These are phyloP conservation scores for Gallinago solitaria DNA, from an alignment of 2,797 vertebrate genomes.

Conservation along the genomic window DNA sequence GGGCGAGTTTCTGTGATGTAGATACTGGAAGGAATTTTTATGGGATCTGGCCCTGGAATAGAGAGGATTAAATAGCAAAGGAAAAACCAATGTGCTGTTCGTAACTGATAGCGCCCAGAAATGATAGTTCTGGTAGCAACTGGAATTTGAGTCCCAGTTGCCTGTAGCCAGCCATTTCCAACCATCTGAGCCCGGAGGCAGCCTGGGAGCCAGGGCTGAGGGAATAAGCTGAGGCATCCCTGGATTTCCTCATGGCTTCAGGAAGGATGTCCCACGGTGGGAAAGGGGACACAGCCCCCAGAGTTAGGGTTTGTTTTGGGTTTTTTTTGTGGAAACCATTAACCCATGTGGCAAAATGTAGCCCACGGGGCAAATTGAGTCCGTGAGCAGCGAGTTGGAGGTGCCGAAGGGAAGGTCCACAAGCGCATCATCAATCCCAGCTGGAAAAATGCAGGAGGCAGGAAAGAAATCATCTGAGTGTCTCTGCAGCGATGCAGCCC, in stretches of 20 bases:
- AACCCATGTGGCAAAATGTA: not conserved
- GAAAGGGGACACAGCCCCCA: not conserved
- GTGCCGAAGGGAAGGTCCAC: not conserved
- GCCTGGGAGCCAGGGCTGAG: not conserved
- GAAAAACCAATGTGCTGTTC: slow-evolving; percentile 30
- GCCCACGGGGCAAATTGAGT: not conserved
- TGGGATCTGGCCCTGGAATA: slow-evolving; percentile 56
- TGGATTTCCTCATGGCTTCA: not conserved
- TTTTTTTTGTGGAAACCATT: not conserved
- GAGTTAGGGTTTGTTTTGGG: not conserved
- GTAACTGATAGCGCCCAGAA: slow-evolving; percentile 43
- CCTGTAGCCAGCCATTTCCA: not conserved
- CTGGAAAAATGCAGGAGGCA: not conserved
- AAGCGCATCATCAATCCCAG: not conserved
- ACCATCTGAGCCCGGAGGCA: not conserved
- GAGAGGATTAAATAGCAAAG: slow-evolving; percentile 55
- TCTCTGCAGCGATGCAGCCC: not conserved
- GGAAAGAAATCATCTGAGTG: not conserved
- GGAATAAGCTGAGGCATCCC: not conserved
- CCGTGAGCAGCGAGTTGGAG: not conserved
- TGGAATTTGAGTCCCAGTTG: slow-evolving; percentile 30
- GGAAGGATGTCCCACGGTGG: not conserved
- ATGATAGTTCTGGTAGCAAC: slow-evolving; percentile 38
- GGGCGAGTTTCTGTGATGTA: slow-evolving; percentile 65
- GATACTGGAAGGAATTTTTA: slow-evolving; percentile 74